Evolutionary conservation across 2,113 vertebrate species (phyloP).

Genomic region (Recurvirostra avosetta): DNA sequence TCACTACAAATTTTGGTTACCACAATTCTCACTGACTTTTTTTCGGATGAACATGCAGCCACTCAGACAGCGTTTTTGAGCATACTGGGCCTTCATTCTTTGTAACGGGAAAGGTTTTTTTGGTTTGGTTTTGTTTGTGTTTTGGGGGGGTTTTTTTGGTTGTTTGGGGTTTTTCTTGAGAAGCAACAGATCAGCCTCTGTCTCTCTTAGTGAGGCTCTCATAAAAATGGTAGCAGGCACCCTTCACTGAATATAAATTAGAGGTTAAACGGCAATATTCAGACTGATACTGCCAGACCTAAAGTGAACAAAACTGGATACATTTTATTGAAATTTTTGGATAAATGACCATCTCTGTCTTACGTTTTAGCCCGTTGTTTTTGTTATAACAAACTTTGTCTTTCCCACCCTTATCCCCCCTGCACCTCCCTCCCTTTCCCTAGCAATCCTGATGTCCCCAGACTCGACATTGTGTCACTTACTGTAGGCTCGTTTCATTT

Average conservation of each 20-base stretch:
- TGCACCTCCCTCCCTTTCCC: not conserved
- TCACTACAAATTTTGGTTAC: not conserved
- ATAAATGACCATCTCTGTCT: not conserved
- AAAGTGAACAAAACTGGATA: not conserved
- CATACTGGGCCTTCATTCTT: not conserved
- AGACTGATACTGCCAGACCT: not conserved
- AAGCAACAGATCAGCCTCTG: not conserved
- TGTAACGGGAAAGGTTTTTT: too few species aligned
- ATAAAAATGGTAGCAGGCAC: not conserved
- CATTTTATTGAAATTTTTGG: fast-evolving
- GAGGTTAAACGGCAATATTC: not conserved
- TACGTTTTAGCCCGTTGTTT: not conserved
- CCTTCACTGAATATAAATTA: not conserved
- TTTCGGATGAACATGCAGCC: not conserved
- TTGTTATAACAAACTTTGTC: not conserved
- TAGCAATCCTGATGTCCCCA: not conserved
- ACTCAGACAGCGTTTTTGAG: not conserved
- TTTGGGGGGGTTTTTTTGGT: not conserved
- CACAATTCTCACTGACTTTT: too few species aligned
- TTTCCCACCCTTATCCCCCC: too few species aligned
- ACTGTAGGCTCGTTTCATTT: not conserved
- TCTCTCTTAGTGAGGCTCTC: not conserved
- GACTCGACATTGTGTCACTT: not conserved
- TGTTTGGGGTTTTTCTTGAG: not conserved
- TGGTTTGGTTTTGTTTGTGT: not conserved